phyloP scores from a whole-genome alignment of 2,797 vertebrate genomes.

The Lepus townsendii region DNA sequence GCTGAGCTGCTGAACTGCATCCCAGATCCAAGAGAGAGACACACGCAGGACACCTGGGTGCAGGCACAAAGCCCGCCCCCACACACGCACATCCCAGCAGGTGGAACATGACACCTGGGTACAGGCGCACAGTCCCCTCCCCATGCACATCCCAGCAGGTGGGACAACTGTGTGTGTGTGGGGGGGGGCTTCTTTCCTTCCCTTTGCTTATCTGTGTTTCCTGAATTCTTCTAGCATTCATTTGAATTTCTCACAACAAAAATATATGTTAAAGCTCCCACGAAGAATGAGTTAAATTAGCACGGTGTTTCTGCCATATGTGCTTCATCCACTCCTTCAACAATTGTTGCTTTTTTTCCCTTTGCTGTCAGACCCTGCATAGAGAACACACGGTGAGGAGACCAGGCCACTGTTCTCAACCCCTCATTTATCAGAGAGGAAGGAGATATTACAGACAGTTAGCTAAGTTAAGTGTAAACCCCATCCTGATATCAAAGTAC shows the following conservation, averaged over 20 bases:
- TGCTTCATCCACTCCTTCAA: background rate
- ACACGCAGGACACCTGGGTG: accelerated
- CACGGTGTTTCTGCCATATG: background rate
- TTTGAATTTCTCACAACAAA: constrained; percentile 29
- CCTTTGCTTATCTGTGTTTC: background rate
- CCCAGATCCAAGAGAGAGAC: background rate
- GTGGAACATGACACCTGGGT: accelerated
- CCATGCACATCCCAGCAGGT: background rate
- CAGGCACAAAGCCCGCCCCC: accelerated
- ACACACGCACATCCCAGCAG: background rate
- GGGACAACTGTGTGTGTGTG: too few species aligned
- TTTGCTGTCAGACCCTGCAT: background rate
- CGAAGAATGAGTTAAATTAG: background rate
- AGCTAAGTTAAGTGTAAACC: background rate
- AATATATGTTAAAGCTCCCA: background rate
- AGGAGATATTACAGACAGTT: background rate
- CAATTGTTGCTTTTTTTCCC: background rate
- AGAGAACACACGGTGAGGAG: background rate
- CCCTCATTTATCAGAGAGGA: background rate
- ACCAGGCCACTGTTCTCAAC: background rate
- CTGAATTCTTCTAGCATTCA: background rate
- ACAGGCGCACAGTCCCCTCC: accelerated
- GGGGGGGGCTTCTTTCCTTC: background rate
- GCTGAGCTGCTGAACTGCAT: background rate
- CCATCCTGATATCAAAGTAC: background rate